Evolutionary conservation across 2,113 vertebrate genomes (phyloP).

Genomic region (Aspiorhynchus laticeps): DNA sequence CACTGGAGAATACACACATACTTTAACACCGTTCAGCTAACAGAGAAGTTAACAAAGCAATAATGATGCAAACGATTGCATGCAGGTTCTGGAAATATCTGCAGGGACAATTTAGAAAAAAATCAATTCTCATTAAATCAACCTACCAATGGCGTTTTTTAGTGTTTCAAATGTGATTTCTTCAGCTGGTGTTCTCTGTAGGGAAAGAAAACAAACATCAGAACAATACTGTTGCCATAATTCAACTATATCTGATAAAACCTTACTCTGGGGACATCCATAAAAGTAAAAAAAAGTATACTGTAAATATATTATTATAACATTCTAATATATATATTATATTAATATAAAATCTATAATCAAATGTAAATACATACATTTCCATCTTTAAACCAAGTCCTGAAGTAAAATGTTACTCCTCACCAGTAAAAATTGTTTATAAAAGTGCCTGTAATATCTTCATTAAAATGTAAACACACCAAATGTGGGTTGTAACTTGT

Average conservation of each 20-base stretch:
- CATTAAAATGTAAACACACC: not conserved
- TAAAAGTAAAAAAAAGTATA: too few species aligned
- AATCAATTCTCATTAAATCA: not conserved
- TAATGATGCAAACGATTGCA: not conserved
- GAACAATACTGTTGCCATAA: not conserved
- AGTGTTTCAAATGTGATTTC: constrained; percentile 96
- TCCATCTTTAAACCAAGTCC: too few species aligned
- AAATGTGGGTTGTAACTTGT: not conserved
- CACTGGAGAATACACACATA: constrained; percentile 68
- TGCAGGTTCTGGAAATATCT: not conserved
- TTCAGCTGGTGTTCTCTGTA: constrained; percentile 89
- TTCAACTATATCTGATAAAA: not conserved
- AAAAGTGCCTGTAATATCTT: not conserved
- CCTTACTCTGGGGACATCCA: not conserved
- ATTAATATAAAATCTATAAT: too few species aligned
- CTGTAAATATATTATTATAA: too few species aligned
- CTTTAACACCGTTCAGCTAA: constrained; percentile 34
- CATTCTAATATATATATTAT: too few species aligned
- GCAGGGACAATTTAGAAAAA: not conserved
- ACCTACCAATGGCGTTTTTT: constrained; percentile 93
- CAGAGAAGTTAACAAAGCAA: constrained; percentile 33
- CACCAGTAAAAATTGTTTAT: not conserved
- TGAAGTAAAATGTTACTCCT: too few species aligned
- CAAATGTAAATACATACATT: too few species aligned
- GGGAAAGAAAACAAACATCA: constrained; percentile 15